Evolutionary conservation across 2,797 vertebrate genomes (phyloP).

Genomic region (Thaleichthys pacificus): DNA sequence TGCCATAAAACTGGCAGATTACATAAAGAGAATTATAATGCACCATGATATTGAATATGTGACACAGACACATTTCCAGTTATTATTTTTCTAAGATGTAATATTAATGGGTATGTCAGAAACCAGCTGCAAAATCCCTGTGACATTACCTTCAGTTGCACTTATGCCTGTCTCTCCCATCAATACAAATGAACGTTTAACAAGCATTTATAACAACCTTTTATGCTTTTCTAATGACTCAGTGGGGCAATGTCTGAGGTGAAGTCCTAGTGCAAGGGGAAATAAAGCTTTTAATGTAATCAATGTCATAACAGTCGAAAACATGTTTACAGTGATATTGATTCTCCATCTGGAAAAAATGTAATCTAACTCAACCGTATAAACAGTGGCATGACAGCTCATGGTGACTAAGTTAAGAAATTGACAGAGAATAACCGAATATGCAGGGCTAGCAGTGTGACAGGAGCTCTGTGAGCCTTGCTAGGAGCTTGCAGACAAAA

Average conservation of each 20-base stretch:
- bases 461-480: conserved; percentile 27
- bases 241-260: conserved; percentile 46
- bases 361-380: conserved; percentile 42
- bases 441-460: conserved; percentile 25
- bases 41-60: conserved; percentile 32
- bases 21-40: background rate
- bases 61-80: conserved; percentile 35
- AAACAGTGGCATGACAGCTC: conserved; percentile 35
- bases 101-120: conserved; percentile 38
- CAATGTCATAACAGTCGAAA: conserved; percentile 55
- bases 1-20: background rate
- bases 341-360: conserved; percentile 58
- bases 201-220: conserved; percentile 38
- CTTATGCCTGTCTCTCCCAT: conserved; percentile 26
- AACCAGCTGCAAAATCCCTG: conserved; percentile 20
- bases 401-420: conserved; percentile 17
- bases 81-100: conserved; percentile 34
- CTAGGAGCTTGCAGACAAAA: conserved; percentile 28
- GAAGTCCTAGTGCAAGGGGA: conserved; percentile 50
- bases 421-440: conserved; percentile 1
- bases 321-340: conserved; percentile 62
- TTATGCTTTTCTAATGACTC: conserved; percentile 59
- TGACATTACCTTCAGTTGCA: conserved; percentile 30
- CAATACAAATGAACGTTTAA: conserved; percentile 43
- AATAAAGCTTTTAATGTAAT: conserved; percentile 61